Percentiles rank a stretch among this genome's conserved stretches.
phyloP scores from a whole-genome alignment of 2,113 vertebrate species.

The Bos taurus region DNA sequence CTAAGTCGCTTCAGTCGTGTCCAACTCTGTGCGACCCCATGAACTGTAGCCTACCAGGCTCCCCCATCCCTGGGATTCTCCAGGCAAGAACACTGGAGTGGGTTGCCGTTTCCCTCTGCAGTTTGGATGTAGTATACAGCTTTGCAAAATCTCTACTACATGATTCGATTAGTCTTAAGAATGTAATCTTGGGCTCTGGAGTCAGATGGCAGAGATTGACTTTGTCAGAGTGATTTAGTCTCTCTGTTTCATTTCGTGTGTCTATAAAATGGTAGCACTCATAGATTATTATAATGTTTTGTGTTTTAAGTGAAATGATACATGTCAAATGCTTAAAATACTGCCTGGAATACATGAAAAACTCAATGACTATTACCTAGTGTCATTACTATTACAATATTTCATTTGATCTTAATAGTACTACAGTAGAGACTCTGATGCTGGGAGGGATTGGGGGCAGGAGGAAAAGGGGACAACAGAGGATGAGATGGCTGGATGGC shows the following conservation, averaged over 20 bases:
- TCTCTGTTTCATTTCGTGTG: not conserved
- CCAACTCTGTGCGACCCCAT: too few relatives aligned
- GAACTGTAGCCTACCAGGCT: too few relatives aligned
- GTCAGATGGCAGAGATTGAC: not conserved
- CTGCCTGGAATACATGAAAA: not conserved
- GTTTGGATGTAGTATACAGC: not conserved
- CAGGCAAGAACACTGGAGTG: too few relatives aligned
- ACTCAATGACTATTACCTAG: not conserved
- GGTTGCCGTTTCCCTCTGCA: too few relatives aligned
- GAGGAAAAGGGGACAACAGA: too few relatives aligned
- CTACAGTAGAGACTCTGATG: not conserved
- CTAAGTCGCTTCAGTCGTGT: too few relatives aligned
- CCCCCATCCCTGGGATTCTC: too few relatives aligned
- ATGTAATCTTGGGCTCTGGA: not conserved
- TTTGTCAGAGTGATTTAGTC: not conserved
- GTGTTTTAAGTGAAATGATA: slow-evolving; percentile 21
- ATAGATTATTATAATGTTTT: not conserved
- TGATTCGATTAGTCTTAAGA: not conserved
- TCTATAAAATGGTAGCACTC: not conserved
- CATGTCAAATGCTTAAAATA: not conserved
- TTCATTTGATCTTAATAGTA: not conserved
- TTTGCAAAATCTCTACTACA: not conserved
- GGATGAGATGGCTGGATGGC: too few relatives aligned
- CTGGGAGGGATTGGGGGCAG: too few relatives aligned
- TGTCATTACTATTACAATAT: not conserved